Evolutionary conservation across 2,888 invertebrate genomes (phyloP).

Genomic region (Zhuqinia jingwanae): DNA sequence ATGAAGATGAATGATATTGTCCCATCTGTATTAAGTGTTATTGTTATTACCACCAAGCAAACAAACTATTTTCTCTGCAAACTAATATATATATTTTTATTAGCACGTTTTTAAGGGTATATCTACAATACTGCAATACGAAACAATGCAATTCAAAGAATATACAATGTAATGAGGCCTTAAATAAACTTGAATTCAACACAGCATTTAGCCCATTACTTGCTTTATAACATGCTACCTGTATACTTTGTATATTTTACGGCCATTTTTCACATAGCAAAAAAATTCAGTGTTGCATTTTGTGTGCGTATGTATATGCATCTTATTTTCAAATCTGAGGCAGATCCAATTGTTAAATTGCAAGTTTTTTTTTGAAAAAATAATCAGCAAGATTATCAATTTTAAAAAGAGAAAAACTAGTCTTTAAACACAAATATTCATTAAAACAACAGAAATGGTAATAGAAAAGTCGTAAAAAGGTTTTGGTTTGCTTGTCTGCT

Average conservation of each 20-base stretch:
- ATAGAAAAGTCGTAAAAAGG: slow-evolving; percentile 64
- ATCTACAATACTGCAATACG: not conserved
- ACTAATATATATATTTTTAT: not conserved
- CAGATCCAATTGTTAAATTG: slow-evolving; percentile 63
- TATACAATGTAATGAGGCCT: too few relatives aligned
- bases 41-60: slow-evolving; percentile 10
- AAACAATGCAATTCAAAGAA: too few relatives aligned
- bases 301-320: slow-evolving; percentile 44
- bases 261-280: slow-evolving; percentile 7
- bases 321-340: slow-evolving; percentile 37
- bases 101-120: not conserved
- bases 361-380: slow-evolving; percentile 63
- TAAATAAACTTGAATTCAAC: not conserved
- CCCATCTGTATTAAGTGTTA: slow-evolving; percentile 31
- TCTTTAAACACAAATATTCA: slow-evolving; percentile 61
- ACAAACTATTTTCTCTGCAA: slow-evolving; percentile 6
- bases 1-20: slow-evolving; percentile 56
- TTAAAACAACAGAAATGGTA: slow-evolving; percentile 56
- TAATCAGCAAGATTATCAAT: slow-evolving; percentile 67
- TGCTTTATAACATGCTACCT: not conserved
- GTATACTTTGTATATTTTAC: slow-evolving; percentile 27
- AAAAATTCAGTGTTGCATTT: not conserved
- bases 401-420: slow-evolving; percentile 56
- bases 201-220: not conserved
- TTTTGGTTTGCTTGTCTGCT: slow-evolving; percentile 45